A percentile compares a stretch with the other conserved stretches of the same genome.
Conservation (phyloP, 1,140 invertebrate genomes). For the Drosophila oshimai region DNA sequence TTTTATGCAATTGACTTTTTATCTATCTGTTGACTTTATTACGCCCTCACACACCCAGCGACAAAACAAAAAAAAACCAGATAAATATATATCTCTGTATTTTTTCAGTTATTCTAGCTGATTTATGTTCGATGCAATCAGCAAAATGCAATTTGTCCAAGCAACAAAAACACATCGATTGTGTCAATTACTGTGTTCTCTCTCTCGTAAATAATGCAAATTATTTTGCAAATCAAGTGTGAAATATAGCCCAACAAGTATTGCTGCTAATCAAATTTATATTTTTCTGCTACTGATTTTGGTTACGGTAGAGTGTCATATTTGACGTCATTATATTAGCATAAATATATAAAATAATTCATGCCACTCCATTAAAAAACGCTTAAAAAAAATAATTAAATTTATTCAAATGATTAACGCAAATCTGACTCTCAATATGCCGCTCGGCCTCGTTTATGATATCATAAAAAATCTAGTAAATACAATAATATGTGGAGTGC, state of each 20-base stretch:
- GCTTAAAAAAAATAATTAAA: conserved; percentile 44
- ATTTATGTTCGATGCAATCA: conserved; percentile 41
- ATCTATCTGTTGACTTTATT: conserved; percentile 32
- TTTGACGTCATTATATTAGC: conserved; percentile 74
- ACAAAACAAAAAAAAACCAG: neutral
- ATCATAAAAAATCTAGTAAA: conserved; percentile 55
- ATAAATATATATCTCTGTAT: conserved; percentile 12
- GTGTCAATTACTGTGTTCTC: conserved; percentile 7
- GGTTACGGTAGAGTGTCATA: conserved; percentile 11
- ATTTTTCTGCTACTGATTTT: conserved; percentile 11
- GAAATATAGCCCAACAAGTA: conserved; percentile 33
- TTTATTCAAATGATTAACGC: conserved; percentile 47
- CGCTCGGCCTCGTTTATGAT: conserved; percentile 32
- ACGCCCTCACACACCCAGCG: conserved; percentile 31
- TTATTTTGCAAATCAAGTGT: conserved; percentile 34
- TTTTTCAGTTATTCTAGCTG: conserved; percentile 1
- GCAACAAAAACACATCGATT: conserved; percentile 25
- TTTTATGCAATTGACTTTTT: conserved; percentile 33
- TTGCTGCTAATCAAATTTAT: conserved; percentile 37
- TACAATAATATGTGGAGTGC: conserved; percentile 31
- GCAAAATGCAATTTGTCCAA: conserved; percentile 37
- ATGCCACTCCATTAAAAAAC: conserved; percentile 59
- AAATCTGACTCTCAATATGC: conserved; percentile 31
- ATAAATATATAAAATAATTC: conserved; percentile 62
- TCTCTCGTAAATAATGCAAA: conserved; percentile 1